Evolutionary conservation across 2,113 vertebrate genomes (phyloP).

Genomic region (Zapornia atra): DNA sequence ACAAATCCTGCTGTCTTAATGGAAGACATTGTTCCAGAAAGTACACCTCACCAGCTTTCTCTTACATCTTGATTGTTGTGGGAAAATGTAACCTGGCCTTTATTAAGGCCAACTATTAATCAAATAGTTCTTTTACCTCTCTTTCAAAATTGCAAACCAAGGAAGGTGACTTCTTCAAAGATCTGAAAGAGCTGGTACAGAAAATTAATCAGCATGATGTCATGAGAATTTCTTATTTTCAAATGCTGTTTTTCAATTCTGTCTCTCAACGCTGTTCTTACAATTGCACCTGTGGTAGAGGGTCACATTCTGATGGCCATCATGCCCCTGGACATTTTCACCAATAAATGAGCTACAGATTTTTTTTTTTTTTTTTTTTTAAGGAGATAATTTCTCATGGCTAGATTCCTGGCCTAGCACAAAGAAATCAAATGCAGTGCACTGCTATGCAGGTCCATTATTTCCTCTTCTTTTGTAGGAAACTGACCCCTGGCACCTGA

Average conservation of each 20-base stretch:
- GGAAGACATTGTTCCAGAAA: not conserved
- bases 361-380: not conserved
- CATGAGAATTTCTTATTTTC: not conserved
- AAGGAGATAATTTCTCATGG: not conserved
- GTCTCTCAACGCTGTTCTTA: not conserved
- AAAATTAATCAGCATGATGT: not conserved
- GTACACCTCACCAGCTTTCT: not conserved
- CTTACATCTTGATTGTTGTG: not conserved
- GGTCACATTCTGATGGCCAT: not conserved
- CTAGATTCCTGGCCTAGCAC: not conserved
- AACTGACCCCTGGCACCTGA: not conserved
- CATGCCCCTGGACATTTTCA: not conserved
- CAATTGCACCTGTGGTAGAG: no score
- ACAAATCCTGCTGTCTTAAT: not conserved
- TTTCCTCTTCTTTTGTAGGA: not conserved
- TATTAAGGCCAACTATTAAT: not conserved
- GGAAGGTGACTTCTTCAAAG: not conserved
- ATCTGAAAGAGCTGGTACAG: not conserved
- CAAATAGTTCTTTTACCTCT: not conserved
- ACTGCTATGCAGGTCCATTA: not conserved
- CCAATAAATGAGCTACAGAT: not conserved
- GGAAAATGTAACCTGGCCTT: not conserved
- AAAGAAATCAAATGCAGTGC: not conserved
- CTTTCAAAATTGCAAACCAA: not conserved
- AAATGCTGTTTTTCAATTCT: not conserved